Evolutionary conservation across 2,797 vertebrate genomes (phyloP), one percentile per base, ranked within the genome.

Genomic region (Graptemys geographica): DNA sequence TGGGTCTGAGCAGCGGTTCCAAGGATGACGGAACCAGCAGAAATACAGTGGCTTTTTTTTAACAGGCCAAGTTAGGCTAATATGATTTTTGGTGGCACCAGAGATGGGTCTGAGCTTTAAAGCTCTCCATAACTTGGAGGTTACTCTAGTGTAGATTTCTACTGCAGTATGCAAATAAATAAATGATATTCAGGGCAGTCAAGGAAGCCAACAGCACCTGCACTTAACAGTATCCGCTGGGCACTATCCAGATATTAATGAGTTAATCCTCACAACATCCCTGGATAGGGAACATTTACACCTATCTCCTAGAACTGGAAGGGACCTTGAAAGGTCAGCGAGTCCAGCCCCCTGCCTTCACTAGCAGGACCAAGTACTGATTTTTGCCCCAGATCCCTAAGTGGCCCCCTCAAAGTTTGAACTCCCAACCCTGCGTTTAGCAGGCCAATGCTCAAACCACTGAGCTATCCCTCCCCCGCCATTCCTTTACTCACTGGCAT

Each of bases 11-110:
- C 21, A 56, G 79, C 82, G 41, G 57, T 31, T 87, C 57, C 84
- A 23, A 9, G 55, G 81, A 31, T 59, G 59, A 28, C 74, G 93
- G 72, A 81, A 88, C 41, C 21, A 91, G 72, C 57, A 92, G 93
- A 81, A 72, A 16, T 49, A 11, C 21, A 0, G 25, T 6, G 5
- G 3, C 62, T 9, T 44, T 5, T 81, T 81, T 90, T 93, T 84
- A 56, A 41, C 11, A 76, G 11, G 84, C 76, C 76, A 18, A 55
- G 55, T 1, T 51, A 49, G n/a, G 53, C 69, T 90, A 82, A 53
- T 55, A 56, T 21, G 57, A 23, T 57, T 52, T 15, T 0, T 69
- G 33, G 23, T 10, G 37, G 86, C 25, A 49, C n/a, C 16, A 59
- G 41, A 55, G 57, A 12, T 31, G 16, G 8, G 31, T 27, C 4